A percentile compares a stretch with the other conserved stretches of the same genome.
Conservation (phyloP, 2,888 invertebrate genomes). For the Odontocerum albicorne region DNA sequence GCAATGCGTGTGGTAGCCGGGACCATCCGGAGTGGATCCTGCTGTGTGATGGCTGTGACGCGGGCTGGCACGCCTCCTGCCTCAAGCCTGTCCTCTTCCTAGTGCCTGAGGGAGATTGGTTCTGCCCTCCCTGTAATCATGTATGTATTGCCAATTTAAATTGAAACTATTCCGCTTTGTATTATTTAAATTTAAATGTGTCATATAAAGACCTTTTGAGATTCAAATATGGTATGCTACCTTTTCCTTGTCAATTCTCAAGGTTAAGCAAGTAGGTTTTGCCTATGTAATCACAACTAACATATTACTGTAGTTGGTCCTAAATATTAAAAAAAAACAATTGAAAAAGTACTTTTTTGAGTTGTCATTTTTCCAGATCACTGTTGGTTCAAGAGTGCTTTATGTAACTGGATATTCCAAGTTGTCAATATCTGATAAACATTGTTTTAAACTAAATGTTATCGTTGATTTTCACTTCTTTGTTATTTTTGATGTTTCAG, state of each 20-base stretch:
- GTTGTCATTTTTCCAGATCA: no score
- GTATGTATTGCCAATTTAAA: constrained; percentile 66
- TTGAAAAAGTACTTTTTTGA: no score
- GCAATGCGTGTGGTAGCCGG: constrained; percentile 86
- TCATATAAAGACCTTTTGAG: background rate
- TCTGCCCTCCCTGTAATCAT: constrained; percentile 96
- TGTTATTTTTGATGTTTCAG: constrained; percentile 44
- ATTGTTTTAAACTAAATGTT: no score
- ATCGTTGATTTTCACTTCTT: no score
- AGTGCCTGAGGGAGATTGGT: constrained; percentile 98
- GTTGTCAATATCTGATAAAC: no score
- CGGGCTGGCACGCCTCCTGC: constrained; percentile 97
- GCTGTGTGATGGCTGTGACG: constrained; percentile 93
- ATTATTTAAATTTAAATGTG: background rate
- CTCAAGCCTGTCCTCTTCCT: constrained; percentile 88
- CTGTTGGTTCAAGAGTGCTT: no score
- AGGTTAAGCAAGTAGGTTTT: no score
- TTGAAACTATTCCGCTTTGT: constrained; percentile 27
- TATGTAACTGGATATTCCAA: no score
- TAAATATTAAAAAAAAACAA: no score
- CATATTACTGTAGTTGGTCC: no score
- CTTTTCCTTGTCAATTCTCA: background rate
- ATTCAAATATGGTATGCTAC: background rate
- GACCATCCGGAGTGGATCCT: constrained; percentile 98
- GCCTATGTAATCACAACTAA: no score